Percentiles rank a stretch among this genome's conserved stretches.
These are phyloP conservation scores for Amphilophus citrinellus DNA, from an alignment of 2,113 vertebrate species.

Conservation along the genomic window DNA sequence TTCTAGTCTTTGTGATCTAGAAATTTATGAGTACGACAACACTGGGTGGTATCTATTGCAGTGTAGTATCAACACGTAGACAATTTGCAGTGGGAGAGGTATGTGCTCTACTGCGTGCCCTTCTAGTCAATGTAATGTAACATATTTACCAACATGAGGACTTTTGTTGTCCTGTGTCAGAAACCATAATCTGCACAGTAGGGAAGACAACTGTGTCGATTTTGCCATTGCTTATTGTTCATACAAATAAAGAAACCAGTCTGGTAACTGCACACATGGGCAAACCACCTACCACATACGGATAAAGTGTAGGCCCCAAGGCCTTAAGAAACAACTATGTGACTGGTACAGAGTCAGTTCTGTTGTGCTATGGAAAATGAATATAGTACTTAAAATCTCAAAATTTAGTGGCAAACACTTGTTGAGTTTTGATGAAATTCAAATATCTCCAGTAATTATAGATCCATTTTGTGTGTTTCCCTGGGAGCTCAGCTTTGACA, in stretches of 20 bases:
- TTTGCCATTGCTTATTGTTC: not conserved
- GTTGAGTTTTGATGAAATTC: slow-evolving; percentile 52
- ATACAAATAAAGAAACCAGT: not conserved
- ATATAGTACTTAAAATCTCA: slow-evolving; percentile 26
- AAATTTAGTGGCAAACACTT: slow-evolving; percentile 36
- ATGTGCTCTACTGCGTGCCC: no score
- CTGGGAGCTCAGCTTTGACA: slow-evolving; percentile 39
- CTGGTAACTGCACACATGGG: not conserved
- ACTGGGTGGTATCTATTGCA: no score
- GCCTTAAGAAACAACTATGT: slow-evolving; percentile 31
- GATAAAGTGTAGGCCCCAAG: not conserved
- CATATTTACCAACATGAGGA: not conserved
- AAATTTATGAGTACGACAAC: no score
- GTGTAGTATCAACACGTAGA: no score
- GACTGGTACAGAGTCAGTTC: slow-evolving; percentile 27
- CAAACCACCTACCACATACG: no score
- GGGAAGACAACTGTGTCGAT: not conserved
- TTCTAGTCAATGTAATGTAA: not conserved
- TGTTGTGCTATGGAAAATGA: slow-evolving; percentile 36
- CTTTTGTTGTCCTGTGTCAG: not conserved
- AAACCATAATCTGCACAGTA: not conserved
- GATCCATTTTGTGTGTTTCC: slow-evolving; percentile 45
- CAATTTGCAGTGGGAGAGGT: no score
- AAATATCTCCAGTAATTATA: slow-evolving; percentile 60
- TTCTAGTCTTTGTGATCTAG: no score